Percentiles rank a stretch among this genome's conserved stretches.
Conservation (phyloP, 2,888 invertebrate genomes). For the Sturmia bella region DNA sequence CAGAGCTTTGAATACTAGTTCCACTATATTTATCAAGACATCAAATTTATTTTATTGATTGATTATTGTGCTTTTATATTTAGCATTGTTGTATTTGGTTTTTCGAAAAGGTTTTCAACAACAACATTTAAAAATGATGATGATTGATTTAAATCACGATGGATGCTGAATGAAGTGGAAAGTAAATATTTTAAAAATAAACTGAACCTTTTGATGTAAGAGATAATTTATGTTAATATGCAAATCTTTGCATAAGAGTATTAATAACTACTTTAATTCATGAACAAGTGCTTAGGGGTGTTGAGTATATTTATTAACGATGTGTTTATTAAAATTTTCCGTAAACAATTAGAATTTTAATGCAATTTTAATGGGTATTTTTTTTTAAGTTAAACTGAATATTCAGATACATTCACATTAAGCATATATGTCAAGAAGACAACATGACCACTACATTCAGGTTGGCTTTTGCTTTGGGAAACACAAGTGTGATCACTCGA, state of each 20-base stretch:
- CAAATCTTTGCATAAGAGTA: not conserved
- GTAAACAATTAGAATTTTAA: not conserved
- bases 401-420: too few relatives aligned
- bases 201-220: conserved; percentile 12
- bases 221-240: not conserved
- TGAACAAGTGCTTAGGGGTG: not conserved
- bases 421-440: too few relatives aligned
- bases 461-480: too few relatives aligned
- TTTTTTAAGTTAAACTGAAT: too few relatives aligned
- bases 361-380: not conserved
- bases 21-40: conserved; percentile 45
- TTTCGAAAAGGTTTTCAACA: conserved; percentile 28
- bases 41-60: conserved; percentile 14
- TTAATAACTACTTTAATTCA: not conserved
- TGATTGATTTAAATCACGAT: conserved; percentile 49
- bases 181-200: conserved; percentile 9
- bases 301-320: not conserved
- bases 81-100: conserved; percentile 7
- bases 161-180: conserved; percentile 23
- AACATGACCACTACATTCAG: too few relatives aligned
- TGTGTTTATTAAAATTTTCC: not conserved
- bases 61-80: conserved; percentile 9
- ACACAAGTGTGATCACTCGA: too few relatives aligned
- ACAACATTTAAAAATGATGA: conserved; percentile 34
- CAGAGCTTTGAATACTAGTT: conserved; percentile 28